Percentiles rank a stretch among this genome's conserved stretches.
Conservation (phyloP, 2,113 vertebrate genomes). For the Isurus oxyrinchus region DNA sequence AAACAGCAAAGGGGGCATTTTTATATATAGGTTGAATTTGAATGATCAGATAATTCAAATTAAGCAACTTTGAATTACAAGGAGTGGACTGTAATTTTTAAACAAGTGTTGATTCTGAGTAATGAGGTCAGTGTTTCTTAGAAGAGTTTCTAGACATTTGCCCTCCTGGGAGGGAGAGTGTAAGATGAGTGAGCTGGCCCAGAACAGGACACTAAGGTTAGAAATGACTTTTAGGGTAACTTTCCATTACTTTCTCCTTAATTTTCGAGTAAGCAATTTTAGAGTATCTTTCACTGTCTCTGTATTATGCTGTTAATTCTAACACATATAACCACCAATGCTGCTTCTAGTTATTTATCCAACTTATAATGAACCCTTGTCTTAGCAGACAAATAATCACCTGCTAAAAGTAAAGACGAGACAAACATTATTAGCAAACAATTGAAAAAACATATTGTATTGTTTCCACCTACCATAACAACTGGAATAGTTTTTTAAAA, state of each 20-base stretch:
- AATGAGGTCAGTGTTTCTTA: not conserved
- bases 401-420: not conserved
- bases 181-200: not conserved
- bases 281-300: not conserved
- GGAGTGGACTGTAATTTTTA: not conserved
- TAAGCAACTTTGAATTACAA: not conserved
- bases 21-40: not conserved
- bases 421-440: not conserved
- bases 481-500: too few relatives aligned
- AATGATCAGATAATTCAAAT: not conserved
- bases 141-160: not conserved
- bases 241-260: not conserved
- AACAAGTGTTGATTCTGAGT: not conserved
- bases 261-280: not conserved
- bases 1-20: not conserved
- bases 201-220: not conserved
- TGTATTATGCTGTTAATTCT: not conserved
- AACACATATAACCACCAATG: not conserved
- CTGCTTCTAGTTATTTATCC: not conserved
- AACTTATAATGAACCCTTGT: too few relatives aligned
- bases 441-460: not conserved
- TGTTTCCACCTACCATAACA: too few relatives aligned
- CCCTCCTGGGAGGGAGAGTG: not conserved
- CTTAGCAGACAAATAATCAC: not conserved
- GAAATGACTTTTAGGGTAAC: not conserved